A percentile compares a stretch with the other conserved stretches of the same genome.
These are phyloP conservation scores for Torymus tubicola DNA, from an alignment of 2,888 invertebrate species.

Conservation along the genomic window DNA sequence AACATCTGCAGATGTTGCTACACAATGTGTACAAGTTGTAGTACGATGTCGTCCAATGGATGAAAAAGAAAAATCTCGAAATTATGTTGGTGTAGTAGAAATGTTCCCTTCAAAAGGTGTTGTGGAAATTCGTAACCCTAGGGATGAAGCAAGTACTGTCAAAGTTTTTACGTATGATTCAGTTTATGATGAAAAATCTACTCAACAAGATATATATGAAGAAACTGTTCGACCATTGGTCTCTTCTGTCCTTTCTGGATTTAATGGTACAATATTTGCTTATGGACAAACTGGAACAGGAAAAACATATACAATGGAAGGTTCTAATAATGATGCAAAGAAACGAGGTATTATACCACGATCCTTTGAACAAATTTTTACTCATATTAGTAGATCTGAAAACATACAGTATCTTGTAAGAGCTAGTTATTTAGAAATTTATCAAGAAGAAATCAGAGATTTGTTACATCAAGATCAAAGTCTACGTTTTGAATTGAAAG, in stretches of 20 bases:
- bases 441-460: conserved; percentile 92
- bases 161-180: conserved; percentile 99
- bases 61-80: conserved; percentile 87
- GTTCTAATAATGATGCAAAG: conserved; percentile 82
- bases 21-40: conserved; percentile 94
- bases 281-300: conserved; percentile 99
- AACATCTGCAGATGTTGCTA: conserved; percentile 63
- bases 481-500: conserved; percentile 85
- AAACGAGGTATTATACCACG: conserved; percentile 93
- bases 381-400: conserved; percentile 92
- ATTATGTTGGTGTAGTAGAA: conserved; percentile 87
- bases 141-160: conserved; percentile 83
- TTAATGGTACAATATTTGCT: conserved; percentile 99
- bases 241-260: conserved; percentile 96
- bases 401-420: conserved; percentile 97
- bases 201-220: conserved; percentile 95
- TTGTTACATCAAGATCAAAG: conserved; percentile 83
- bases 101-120: conserved; percentile 92
- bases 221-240: conserved; percentile 97
- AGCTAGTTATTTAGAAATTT: conserved; percentile 98
- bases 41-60: conserved; percentile 98
- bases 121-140: conserved; percentile 92
- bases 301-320: conserved; percentile 87
- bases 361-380: conserved; percentile 98
- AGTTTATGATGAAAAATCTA: conserved; percentile 94